Conservation (phyloP, 2,888 invertebrate genomes). For the Cheilosia pagana region DNA sequence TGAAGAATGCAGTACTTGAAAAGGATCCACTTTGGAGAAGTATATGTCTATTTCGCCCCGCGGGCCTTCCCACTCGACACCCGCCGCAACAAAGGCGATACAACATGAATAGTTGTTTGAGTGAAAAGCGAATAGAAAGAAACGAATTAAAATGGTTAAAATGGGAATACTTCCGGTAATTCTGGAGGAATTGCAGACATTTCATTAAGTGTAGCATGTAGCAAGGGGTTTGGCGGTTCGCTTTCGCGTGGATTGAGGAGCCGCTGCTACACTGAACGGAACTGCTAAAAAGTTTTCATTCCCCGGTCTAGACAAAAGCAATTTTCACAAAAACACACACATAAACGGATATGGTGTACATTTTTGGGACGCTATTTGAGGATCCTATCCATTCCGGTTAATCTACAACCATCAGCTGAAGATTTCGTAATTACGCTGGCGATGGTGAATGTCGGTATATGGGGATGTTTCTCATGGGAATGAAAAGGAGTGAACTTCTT, state of each 20-base stretch:
- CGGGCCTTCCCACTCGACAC: background rate
- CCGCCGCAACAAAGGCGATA: constrained; percentile 9
- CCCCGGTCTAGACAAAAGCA: constrained; percentile 71
- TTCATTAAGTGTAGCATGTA: constrained; percentile 59
- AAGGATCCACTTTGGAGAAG: constrained; percentile 22
- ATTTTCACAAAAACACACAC: constrained; percentile 41
- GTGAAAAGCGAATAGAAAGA: constrained; percentile 8
- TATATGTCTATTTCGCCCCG: constrained; percentile 16
- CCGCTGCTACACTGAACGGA: constrained; percentile 22
- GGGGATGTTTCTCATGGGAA: background rate
- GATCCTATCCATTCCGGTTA: constrained; percentile 67
- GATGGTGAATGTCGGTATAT: background rate
- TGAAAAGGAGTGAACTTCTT: constrained; percentile 36
- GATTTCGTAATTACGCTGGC: constrained; percentile 57
- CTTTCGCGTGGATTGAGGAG: constrained; percentile 45
- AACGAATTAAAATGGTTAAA: constrained; percentile 66
- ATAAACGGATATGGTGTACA: constrained; percentile 19
- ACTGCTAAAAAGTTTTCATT: constrained; percentile 56
- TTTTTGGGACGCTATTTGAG: constrained; percentile 47
- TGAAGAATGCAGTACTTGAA: constrained; percentile 24
- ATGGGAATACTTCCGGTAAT: constrained; percentile 68
- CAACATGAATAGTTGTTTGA: constrained; percentile 44
- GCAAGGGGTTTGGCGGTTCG: constrained; percentile 40
- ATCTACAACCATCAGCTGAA: constrained; percentile 48
- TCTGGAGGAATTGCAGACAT: constrained; percentile 52